A percentile compares a stretch with the other conserved stretches of the same genome.
Evolutionary conservation across 2,888 invertebrate species (phyloP).

Genomic region (Dione juno): DNA sequence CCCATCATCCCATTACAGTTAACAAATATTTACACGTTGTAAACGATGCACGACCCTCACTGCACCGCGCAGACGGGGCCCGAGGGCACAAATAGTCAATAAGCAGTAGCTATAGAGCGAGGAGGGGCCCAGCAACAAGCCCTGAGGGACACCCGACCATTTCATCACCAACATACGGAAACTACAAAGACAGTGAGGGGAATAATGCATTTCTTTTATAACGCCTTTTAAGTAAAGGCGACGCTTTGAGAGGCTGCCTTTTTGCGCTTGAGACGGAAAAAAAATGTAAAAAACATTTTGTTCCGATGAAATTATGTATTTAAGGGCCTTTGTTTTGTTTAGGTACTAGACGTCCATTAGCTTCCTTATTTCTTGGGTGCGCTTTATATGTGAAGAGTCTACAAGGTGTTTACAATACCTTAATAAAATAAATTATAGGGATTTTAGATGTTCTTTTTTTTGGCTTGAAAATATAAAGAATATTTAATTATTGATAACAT

Average conservation of each 20-base stretch:
- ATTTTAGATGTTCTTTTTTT: no score
- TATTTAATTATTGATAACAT: no score
- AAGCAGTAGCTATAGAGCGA: conserved; percentile 62
- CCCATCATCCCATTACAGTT: conserved; percentile 21
- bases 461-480: no score
- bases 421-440: no score
- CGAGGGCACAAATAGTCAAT: conserved; percentile 53
- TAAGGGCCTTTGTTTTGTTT: neutral
- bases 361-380: neutral
- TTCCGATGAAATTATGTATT: conserved; percentile 4
- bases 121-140: conserved; percentile 54
- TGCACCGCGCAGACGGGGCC: neutral
- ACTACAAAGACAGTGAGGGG: conserved; percentile 56
- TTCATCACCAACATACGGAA: conserved; percentile 67
- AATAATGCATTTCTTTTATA: conserved; percentile 59
- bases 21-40: conserved; percentile 73
- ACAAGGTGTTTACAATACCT: neutral
- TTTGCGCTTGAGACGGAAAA: conserved; percentile 14
- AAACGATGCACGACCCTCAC: conserved; percentile 57
- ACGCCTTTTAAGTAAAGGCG: conserved; percentile 44
- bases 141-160: conserved; percentile 62
- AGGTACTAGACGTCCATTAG: neutral
- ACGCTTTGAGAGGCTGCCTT: conserved; percentile 18
- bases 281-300: neutral
- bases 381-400: neutral